Evolutionary conservation across 2,888 invertebrate genomes (phyloP).

Genomic region (Terebella lapidaria): DNA sequence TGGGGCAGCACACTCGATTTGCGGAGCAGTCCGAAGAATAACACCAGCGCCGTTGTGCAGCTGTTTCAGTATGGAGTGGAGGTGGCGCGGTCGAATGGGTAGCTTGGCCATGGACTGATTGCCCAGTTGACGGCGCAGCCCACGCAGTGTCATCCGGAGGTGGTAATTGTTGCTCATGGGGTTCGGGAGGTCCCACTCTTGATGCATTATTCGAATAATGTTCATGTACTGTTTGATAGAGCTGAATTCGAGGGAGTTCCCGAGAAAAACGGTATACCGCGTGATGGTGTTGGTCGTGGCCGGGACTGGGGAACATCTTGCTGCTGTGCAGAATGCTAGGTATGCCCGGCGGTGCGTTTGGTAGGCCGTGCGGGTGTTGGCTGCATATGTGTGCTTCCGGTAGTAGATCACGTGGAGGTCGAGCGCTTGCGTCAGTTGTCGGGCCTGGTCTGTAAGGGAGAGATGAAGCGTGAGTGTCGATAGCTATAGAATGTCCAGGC

Average conservation of each 20-base stretch:
- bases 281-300: not conserved
- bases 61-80: not conserved
- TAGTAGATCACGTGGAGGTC: not conserved
- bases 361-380: not conserved
- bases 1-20: not conserved
- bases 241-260: not conserved
- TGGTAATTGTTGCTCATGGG: not conserved
- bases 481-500: not conserved
- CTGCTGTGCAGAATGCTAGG: constrained; percentile 1
- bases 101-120: not conserved
- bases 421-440: not conserved
- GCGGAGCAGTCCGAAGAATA: constrained; percentile 1
- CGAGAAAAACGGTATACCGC: not conserved
- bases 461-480: no score
- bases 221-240: constrained; percentile 3
- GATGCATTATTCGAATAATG: not conserved
- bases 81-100: not conserved
- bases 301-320: not conserved
- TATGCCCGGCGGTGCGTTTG: not conserved
- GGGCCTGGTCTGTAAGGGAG: no score
- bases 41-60: not conserved
- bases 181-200: not conserved
- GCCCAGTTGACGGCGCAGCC: not conserved
- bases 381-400: not conserved
- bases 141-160: not conserved